Percentiles rank a stretch among this genome's conserved stretches.
These are phyloP conservation scores for Nibea coibor DNA, from an alignment of 2,113 vertebrate genomes.

Conservation along the genomic window DNA sequence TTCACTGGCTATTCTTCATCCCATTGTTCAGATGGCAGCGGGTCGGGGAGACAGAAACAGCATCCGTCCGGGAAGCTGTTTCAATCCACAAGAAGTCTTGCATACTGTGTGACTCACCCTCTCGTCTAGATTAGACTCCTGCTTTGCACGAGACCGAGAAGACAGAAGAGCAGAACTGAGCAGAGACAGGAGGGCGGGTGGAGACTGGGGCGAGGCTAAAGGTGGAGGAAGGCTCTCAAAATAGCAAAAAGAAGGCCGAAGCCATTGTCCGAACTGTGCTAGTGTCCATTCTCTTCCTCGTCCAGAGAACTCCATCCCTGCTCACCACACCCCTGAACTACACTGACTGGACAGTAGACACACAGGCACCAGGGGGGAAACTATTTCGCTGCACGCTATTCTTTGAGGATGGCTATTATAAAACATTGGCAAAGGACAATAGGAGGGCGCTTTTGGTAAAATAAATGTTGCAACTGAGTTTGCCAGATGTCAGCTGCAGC, in stretches of 20 bases:
- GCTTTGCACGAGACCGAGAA: constrained; percentile 38
- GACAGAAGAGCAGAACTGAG: constrained; percentile 16
- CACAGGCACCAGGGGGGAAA: constrained; percentile 76
- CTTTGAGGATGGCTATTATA: constrained; percentile 57
- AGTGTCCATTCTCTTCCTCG: constrained; percentile 69
- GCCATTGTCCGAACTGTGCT: constrained; percentile 70
- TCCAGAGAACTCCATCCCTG: constrained; percentile 30
- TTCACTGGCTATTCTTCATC: constrained; percentile 24
- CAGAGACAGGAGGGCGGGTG: constrained; percentile 18
- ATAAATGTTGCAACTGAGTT: constrained; percentile 7
- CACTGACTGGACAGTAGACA: constrained; percentile 70
- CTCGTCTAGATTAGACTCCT: constrained; percentile 29
- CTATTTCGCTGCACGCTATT: constrained; percentile 45
- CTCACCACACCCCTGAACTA: constrained; percentile 44
- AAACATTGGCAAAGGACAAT: constrained; percentile 40
- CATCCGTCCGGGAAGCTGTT: constrained; percentile 56
- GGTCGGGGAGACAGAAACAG: constrained; percentile 18
- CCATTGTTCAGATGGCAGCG: constrained; percentile 44
- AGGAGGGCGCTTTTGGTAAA: constrained; percentile 7
- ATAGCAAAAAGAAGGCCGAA: constrained; percentile 66
- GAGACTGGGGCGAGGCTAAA: constrained; percentile 50
- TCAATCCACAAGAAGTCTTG: constrained; percentile 31
- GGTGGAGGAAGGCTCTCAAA: constrained; percentile 66
- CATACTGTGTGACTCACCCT: constrained; percentile 49
- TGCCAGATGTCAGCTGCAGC: constrained; percentile 18